Conservation (phyloP, 2,888 invertebrate species). For the Oscheius sp. region DNA sequence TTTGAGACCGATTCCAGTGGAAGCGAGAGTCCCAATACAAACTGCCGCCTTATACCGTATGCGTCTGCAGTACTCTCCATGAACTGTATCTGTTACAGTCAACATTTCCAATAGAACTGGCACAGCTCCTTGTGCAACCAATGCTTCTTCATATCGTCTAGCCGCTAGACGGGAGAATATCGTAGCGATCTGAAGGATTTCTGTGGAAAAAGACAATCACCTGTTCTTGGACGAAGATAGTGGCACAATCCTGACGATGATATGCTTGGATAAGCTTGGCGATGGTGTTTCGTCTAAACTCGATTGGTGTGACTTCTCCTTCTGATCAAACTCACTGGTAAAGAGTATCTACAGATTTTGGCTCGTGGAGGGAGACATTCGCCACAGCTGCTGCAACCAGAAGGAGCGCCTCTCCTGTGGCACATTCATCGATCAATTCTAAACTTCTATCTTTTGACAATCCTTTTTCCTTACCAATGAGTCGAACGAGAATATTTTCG, state of each 20-base stretch:
- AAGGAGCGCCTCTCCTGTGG: slow-evolving; percentile 59
- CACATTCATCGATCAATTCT: slow-evolving; percentile 59
- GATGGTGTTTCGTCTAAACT: slow-evolving; percentile 57
- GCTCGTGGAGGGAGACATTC: slow-evolving; percentile 56
- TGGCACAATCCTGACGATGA: slow-evolving; percentile 46
- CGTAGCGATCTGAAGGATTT: too few relatives aligned
- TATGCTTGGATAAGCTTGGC: slow-evolving; percentile 52
- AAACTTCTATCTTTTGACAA: not conserved
- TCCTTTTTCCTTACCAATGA: slow-evolving; percentile 37
- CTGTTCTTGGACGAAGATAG: slow-evolving; percentile 67
- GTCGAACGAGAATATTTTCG: slow-evolving; percentile 50
- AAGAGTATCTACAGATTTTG: slow-evolving; percentile 42
- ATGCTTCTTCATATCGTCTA: slow-evolving; percentile 55
- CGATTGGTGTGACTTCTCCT: not conserved
- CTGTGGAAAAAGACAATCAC: too few relatives aligned
- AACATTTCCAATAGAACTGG: slow-evolving; percentile 62
- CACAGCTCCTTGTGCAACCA: slow-evolving; percentile 60
- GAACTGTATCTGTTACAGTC: slow-evolving; percentile 48
- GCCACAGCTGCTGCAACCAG: slow-evolving; percentile 64
- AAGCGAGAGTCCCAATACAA: slow-evolving; percentile 62
- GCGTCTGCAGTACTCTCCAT: slow-evolving; percentile 58
- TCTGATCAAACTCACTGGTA: slow-evolving; percentile 32
- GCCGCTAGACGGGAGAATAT: slow-evolving; percentile 63
- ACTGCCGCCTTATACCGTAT: slow-evolving; percentile 67
- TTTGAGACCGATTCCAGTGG: slow-evolving; percentile 60